Conservation (phyloP, 2,888 invertebrate genomes). For the Xylota segnis region DNA sequence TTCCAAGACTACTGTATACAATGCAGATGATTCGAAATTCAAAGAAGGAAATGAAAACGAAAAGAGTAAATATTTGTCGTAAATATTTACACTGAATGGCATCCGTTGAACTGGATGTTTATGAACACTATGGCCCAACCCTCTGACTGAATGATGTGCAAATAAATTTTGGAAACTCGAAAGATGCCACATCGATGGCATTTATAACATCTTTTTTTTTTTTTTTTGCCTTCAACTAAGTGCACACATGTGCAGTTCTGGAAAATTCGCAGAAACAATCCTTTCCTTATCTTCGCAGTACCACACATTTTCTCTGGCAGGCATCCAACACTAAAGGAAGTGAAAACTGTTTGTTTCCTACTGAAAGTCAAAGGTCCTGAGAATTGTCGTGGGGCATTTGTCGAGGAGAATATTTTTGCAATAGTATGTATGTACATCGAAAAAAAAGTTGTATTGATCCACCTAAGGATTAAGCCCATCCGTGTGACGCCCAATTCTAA, state of each 20-base stretch:
- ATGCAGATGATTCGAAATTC: not conserved
- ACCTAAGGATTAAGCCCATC: too few species aligned
- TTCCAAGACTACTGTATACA: conserved; percentile 4
- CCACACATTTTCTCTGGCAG: not conserved
- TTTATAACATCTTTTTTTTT: too few species aligned
- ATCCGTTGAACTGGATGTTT: conserved; percentile 11
- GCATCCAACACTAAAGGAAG: not conserved
- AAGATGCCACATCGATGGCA: not conserved
- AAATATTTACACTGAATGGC: conserved; percentile 21
- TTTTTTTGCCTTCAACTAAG: not conserved
- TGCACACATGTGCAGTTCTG: not conserved
- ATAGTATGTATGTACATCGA: too few species aligned
- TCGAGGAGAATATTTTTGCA: not conserved
- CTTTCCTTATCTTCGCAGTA: not conserved
- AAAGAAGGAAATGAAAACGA: conserved; percentile 13
- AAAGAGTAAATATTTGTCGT: conserved; percentile 14
- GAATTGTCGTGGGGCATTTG: not conserved
- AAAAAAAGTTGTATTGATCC: too few species aligned
- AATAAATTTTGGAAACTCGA: conserved; percentile 4
- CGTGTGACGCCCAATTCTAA: too few species aligned
- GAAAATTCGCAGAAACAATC: too few species aligned
- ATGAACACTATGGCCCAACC: not conserved
- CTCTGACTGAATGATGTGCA: conserved; percentile 12
- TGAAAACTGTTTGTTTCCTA: not conserved
- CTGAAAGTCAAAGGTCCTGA: conserved; percentile 17